Evolutionary conservation across 2,888 invertebrate genomes (phyloP).

Genomic region (Erpobdella octoculata): DNA sequence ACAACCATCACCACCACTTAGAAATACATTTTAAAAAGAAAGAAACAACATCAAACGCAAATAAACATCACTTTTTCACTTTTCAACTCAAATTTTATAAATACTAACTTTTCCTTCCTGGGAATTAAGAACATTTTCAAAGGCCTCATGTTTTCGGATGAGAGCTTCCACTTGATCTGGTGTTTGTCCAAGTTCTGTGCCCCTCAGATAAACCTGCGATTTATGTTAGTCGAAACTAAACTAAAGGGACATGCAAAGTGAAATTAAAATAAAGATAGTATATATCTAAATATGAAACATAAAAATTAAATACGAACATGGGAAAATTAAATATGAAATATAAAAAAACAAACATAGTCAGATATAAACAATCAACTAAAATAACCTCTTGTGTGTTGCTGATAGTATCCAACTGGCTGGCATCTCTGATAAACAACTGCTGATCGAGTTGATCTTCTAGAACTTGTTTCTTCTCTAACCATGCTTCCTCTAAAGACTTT

Average conservation of each 20-base stretch:
- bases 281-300: neutral
- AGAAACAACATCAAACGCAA: constrained; percentile 49
- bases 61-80: constrained; percentile 30
- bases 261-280: neutral
- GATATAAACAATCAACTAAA: neutral
- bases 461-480: constrained; percentile 91
- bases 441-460: constrained; percentile 96
- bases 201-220: constrained; percentile 47
- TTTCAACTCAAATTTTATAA: neutral
- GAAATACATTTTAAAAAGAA: neutral
- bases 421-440: constrained; percentile 87
- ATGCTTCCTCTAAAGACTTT: constrained; percentile 78
- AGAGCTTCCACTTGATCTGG: constrained; percentile 96
- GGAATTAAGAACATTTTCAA: constrained; percentile 93
- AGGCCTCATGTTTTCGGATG: constrained; percentile 98
- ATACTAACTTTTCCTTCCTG: constrained; percentile 70
- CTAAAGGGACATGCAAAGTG: neutral
- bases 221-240: neutral
- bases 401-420: constrained; percentile 79
- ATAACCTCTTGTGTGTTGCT: constrained; percentile 65
- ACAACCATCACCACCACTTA: constrained; percentile 10
- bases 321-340: neutral
- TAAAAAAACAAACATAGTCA: constrained; percentile 1
- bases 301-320: neutral
- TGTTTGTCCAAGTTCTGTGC: constrained; percentile 82